Evolutionary conservation across 2,113 vertebrate genomes (phyloP), one percentile per base, ranked within the genome.

Genomic region (Phyllostomus hastatus): DNA sequence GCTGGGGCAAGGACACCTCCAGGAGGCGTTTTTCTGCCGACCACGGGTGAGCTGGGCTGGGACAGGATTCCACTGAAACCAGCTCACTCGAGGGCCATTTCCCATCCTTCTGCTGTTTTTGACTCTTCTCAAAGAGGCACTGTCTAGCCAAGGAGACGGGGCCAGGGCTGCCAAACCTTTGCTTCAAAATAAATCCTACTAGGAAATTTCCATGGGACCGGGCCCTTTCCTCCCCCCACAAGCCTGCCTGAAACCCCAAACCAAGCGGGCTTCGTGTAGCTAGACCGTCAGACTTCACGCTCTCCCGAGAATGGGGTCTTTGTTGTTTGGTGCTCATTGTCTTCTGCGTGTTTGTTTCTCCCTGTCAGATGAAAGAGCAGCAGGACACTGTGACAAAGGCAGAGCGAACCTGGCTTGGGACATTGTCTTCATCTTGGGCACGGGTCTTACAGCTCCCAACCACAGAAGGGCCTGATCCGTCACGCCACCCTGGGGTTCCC

Each of bases 141-240:
- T 97, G 96, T 97, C 85, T 72, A 43, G 81, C 91, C 48, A 11
- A 79, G 83, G 89, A 94, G 67, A 52, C 80, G 1, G 80, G 67
- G 33, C 52, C 61, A n/a, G 10, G n/a, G 43, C 84, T 95, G 96
- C 94, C 97, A 97, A 87, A 69, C 54, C 88, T 70, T 38, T 4
- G 31, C 94, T 93, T 92, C 93, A 85, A 84, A 80, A 88, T 70
- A 81, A 82, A 89, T 38, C 31, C 50, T 28, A 66, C 73, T 80
- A 24, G 97, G 96, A 97, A 97, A 97, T 97, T 97, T 97, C 97
- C 97, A 96, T 2, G 16, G 91, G 79, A 26, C 50, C 7, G 1
- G 61, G n/a, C 67, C 85, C 70, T 64, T 66, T 14, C 11, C 72
- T 48, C 5, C 35, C 73, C 64, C 41, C 19, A 26, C 26, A 11